Percentiles rank a stretch among this genome's conserved stretches.
phyloP scores from a whole-genome alignment of 2,888 invertebrate species.

The Hypomecis punctinalis region DNA sequence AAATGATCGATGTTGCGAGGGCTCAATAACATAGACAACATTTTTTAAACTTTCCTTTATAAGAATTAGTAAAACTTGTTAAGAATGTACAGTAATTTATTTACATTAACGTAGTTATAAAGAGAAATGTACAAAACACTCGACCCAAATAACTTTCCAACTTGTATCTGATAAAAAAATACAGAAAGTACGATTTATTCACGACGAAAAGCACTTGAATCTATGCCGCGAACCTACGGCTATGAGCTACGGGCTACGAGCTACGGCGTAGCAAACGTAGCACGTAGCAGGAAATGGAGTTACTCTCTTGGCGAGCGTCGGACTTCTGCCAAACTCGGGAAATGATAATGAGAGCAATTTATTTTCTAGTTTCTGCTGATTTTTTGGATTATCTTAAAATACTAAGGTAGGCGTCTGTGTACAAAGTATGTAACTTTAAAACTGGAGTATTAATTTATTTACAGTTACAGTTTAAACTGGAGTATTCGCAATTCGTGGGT shows the following conservation, averaged over 20 bases:
- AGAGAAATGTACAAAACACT: slow-evolving; percentile 36
- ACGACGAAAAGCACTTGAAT: slow-evolving; percentile 66
- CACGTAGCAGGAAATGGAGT: slow-evolving; percentile 79
- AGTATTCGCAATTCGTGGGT: too few species aligned
- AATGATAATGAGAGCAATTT: slow-evolving; percentile 75
- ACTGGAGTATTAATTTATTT: too few species aligned
- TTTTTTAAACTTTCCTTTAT: not conserved
- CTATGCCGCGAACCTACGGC: slow-evolving; percentile 63
- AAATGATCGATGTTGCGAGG: slow-evolving; percentile 19
- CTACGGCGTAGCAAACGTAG: slow-evolving; percentile 67
- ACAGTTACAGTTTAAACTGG: too few species aligned
- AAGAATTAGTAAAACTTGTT: not conserved
- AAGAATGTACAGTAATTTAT: not conserved
- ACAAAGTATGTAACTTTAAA: too few species aligned
- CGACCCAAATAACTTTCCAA: slow-evolving; percentile 56
- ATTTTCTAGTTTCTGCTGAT: slow-evolving; percentile 50
- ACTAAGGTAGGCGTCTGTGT: not conserved
- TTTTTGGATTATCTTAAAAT: slow-evolving; percentile 28
- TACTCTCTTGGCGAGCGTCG: slow-evolving; percentile 67
- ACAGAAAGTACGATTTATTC: slow-evolving; percentile 65
- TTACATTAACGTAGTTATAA: slow-evolving; percentile 2
- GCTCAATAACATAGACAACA: slow-evolving; percentile 15
- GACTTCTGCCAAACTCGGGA: slow-evolving; percentile 74
- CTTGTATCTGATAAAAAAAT: slow-evolving; percentile 55
- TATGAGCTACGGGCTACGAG: slow-evolving; percentile 51